A percentile compares a stretch with the other conserved stretches of the same genome.
These are phyloP conservation scores for Cryptocheilus praepositus DNA, from an alignment of 2,888 invertebrate species.

Conservation along the genomic window DNA sequence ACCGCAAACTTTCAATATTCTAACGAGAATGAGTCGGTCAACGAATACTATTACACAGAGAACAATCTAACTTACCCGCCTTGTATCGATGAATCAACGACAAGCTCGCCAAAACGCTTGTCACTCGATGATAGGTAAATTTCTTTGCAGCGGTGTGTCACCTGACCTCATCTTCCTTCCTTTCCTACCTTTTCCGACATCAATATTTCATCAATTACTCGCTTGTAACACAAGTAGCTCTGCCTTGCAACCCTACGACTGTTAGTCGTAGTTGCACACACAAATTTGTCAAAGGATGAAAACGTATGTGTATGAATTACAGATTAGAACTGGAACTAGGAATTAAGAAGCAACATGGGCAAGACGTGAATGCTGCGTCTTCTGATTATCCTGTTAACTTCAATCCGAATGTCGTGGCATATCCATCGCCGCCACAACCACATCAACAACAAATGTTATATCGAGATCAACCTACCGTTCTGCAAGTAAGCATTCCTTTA, in stretches of 20 bases:
- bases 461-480: conserved; percentile 67
- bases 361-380: conserved; percentile 42
- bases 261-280: too few species aligned
- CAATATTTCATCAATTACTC: neutral
- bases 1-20: conserved; percentile 60
- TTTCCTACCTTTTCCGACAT: neutral
- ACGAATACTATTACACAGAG: conserved; percentile 69
- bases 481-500: conserved; percentile 57
- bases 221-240: too few species aligned
- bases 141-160: neutral
- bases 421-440: conserved; percentile 57
- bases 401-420: conserved; percentile 46
- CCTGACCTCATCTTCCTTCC: neutral
- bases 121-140: conserved; percentile 78
- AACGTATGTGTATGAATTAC: conserved; percentile 2
- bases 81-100: conserved; percentile 65
- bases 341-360: conserved; percentile 71
- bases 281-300: too few species aligned
- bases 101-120: conserved; percentile 77
- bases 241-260: too few species aligned
- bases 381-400: conserved; percentile 55
- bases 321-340: conserved; percentile 79
- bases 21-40: conserved; percentile 55
- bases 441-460: conserved; percentile 61
- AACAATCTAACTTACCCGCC: conserved; percentile 72